A percentile compares a stretch with the other conserved stretches of the same genome.
phyloP scores from a whole-genome alignment of 2,888 invertebrate genomes.

The Seira musarum region DNA sequence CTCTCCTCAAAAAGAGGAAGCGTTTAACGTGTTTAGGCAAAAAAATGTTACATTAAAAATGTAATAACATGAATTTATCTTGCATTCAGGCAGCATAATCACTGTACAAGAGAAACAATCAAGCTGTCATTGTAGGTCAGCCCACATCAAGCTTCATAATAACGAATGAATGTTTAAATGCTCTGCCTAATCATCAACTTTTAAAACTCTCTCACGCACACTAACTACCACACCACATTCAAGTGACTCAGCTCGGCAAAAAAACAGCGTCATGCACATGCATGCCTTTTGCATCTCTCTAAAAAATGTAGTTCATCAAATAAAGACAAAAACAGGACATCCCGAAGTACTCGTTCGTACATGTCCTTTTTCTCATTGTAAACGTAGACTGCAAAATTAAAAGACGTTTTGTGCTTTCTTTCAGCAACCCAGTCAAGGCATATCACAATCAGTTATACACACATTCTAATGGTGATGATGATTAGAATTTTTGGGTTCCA shows the following conservation, averaged over 20 bases:
- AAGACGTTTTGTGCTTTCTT: not conserved
- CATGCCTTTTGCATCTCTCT: not conserved
- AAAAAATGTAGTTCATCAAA: not conserved
- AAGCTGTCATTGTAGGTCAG: constrained; percentile 29
- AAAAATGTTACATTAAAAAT: constrained; percentile 13
- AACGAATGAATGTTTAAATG: not conserved
- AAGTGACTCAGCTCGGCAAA: too few relatives aligned
- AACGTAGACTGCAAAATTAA: not conserved
- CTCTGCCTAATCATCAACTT: not conserved
- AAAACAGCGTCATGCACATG: not conserved
- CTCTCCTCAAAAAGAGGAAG: constrained; percentile 30
- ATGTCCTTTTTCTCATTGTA: not conserved
- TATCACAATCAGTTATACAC: too few relatives aligned
- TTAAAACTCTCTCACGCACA: not conserved
- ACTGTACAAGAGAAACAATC: constrained; percentile 1
- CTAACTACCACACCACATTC: too few relatives aligned
- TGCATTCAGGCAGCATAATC: not conserved
- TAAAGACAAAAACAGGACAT: not conserved
- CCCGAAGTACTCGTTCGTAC: not conserved
- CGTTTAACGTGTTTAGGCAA: constrained; percentile 21
- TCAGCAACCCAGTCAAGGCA: too few relatives aligned
- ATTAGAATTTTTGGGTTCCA: not conserved
- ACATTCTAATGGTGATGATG: too few relatives aligned
- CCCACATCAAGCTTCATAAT: not conserved
- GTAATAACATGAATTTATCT: constrained; percentile 8